These are phyloP conservation scores for Agrochola lota DNA, from an alignment of 2,888 invertebrate species.

Conservation along the genomic window DNA sequence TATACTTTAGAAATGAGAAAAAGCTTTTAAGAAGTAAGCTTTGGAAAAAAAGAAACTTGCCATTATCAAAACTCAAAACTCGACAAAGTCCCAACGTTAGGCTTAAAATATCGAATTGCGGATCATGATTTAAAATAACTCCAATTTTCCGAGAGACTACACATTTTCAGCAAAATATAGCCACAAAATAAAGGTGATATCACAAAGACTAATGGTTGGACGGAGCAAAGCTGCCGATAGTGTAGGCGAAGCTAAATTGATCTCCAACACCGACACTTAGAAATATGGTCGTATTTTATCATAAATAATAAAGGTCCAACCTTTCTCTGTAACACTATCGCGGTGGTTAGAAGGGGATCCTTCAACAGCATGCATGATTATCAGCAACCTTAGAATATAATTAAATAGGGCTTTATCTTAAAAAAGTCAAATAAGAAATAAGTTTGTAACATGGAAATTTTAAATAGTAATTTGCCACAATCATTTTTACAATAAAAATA, in stretches of 20 bases:
- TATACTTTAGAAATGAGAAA: not conserved
- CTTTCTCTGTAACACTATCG: constrained; percentile 58
- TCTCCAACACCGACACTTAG: constrained; percentile 67
- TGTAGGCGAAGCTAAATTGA: constrained; percentile 73
- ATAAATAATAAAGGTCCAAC: constrained; percentile 68
- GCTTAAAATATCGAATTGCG: not conserved
- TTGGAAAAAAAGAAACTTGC: not conserved
- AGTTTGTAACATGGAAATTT: not conserved
- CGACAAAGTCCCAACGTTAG: too few relatives aligned
- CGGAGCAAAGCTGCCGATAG: constrained; percentile 59
- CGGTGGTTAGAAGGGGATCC: constrained; percentile 39
- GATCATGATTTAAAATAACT: constrained; percentile 3
- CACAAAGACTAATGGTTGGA: constrained; percentile 66
- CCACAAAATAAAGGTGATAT: constrained; percentile 28
- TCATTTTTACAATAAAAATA: not conserved
- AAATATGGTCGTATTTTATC: constrained; percentile 73
- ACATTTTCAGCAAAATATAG: constrained; percentile 3
- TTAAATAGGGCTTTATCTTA: too few relatives aligned
- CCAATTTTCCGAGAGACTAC: not conserved
- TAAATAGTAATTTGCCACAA: not conserved
- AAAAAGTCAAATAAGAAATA: not conserved
- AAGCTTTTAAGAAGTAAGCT: too few relatives aligned
- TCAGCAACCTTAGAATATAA: constrained; percentile 26
- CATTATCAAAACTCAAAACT: not conserved
- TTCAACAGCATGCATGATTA: constrained; percentile 65